Base-by-base conservation (phyloP, 2,113 vertebrate genomes). In the Poeciliopsis turrubarensis region DNA sequence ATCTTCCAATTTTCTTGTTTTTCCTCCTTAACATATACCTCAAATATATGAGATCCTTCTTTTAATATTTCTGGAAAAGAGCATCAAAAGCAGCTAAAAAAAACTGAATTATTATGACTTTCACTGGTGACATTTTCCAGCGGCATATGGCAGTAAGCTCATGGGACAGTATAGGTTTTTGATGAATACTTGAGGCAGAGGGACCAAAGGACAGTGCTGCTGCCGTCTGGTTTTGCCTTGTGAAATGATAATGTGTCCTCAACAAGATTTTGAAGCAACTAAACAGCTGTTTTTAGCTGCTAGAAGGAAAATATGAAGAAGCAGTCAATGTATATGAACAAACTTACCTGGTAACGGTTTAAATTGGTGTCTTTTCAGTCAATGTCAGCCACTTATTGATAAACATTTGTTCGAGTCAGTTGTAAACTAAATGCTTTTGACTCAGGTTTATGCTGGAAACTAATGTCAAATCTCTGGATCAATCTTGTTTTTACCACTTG, bases 121-220 rank as follows among this genome's bases (percentile, higher is more conserved):
- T 97, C 95, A 96, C 95, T 95, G 96, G 95, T 99, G 97, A 98
- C 97, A 98, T 98, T 99, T 98, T 96, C 95, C 94, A 92, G 92
- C 85, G 94, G 95, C 96, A 98, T 97, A 98, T 98, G 97, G 96
- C 94, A 94, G 93, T 78, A 91, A 93, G 94, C 97, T 98, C 97
- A 96, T 94, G 96, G 97, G 96, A 99, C 94, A 94, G 93, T 92
- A 94, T 70, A 77, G 83, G 84, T 96, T 97, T 97, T 97, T 97
- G 96, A 98, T 97, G 95, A 96, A 96, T 96, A 96, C 94, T 95
- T 95, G 94, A 96, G 92, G 97, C 94, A 93, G 91, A 95, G 75
- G 71, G 95, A 95, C 93, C 91, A 95, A 95, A 96, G 94, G 95
- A 96, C 94, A 92, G 92, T 93, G 79, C 89, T 90, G 95, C 95